Base-by-base conservation (phyloP, 2,113 vertebrate species). In the Camelus dromedarius region DNA sequence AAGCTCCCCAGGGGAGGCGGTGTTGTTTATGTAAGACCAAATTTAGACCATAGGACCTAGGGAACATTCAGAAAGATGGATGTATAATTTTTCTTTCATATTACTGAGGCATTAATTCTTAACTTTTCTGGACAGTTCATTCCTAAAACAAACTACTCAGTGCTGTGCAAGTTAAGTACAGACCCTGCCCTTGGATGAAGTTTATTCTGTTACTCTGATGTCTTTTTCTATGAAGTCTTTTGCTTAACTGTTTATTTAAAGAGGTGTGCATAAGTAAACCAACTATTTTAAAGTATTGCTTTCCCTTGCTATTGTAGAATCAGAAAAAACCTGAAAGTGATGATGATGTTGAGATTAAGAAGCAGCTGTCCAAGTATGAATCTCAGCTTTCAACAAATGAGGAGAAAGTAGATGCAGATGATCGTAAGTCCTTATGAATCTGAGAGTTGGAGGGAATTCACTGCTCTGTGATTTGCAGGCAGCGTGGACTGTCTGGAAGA, bases 301-400 rank as follows among this genome's bases (percentile, higher is more conserved):
- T 98, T 97, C 67, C 95, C n/a, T 96, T 92, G 9, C 52, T 83
- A 28, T 97, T 98, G 96, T 98, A 99, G 98, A 98, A 98, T 96
- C 99, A 99, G 97, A 99, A 99, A 98, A 99, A 99, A 97, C 98
- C 91, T 90, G 99, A 99, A 95, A 98, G 97, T 56, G 99, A 99
- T 84, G 99, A 99, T 84, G 98, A 98, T 50, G 89, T 98, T 26
- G 99, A 99, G 72, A 98, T 98, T 50, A 99, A 99, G 98, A 99
- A 99, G 97, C 98, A 98, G 42, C 84, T 98, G 62, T 98, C 98
- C 81, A 98, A 98, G 52, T 98, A 98, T 58, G 98, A 98, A 62
- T 98, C 98, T 89, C 98, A 98, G 66, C 98, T 99, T 96, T 99
- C 99, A 12, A 96, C 98, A 1, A 99, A 99, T 80, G 99, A 99